Evolutionary conservation across 1,140 invertebrate genomes (phyloP).

Genomic region (Sycophila sp.): DNA sequence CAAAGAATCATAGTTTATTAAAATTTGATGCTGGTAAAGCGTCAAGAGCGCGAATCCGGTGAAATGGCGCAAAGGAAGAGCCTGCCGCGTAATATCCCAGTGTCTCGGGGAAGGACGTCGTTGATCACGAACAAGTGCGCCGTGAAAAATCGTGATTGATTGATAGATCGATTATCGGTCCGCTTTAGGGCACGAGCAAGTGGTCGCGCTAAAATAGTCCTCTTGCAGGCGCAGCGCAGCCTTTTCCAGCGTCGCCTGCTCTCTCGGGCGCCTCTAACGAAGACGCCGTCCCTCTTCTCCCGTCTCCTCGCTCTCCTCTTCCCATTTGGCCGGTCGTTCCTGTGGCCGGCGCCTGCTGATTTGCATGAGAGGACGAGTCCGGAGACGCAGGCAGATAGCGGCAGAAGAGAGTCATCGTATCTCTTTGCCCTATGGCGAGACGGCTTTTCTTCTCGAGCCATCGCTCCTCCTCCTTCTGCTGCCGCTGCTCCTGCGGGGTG

Average conservation of each 20-base stretch:
- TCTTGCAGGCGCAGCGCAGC: conserved; percentile 21
- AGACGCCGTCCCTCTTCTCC: neutral
- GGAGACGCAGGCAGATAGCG: neutral
- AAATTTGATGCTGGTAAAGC: too few relatives aligned
- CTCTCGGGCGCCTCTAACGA: neutral
- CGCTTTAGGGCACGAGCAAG: conserved; percentile 26
- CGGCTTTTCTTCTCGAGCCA: conserved; percentile 33
- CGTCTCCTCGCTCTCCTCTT: neutral
- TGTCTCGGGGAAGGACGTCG: neutral
- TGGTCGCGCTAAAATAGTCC: too few relatives aligned
- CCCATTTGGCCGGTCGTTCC: neutral
- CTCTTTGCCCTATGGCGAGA: conserved; percentile 16
- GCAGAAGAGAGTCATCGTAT: neutral
- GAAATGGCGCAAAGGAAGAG: too few relatives aligned
- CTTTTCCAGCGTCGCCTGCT: neutral
- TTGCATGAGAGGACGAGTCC: conserved; percentile 41
- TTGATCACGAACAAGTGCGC: conserved; percentile 3
- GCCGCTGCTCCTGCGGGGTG: conserved; percentile 1
- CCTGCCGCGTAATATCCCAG: too few relatives aligned
- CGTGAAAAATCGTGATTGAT: conserved; percentile 23
- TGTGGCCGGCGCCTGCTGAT: conserved; percentile 33
- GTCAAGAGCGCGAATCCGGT: too few relatives aligned
- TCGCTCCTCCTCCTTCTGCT: conserved; percentile 31
- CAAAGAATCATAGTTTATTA: too few relatives aligned
- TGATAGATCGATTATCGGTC: conserved; percentile 35